Evolutionary conservation across 2,888 invertebrate species (phyloP), one percentile per base, ranked within the genome.

Genomic region (Perizoma affinitatum): DNA sequence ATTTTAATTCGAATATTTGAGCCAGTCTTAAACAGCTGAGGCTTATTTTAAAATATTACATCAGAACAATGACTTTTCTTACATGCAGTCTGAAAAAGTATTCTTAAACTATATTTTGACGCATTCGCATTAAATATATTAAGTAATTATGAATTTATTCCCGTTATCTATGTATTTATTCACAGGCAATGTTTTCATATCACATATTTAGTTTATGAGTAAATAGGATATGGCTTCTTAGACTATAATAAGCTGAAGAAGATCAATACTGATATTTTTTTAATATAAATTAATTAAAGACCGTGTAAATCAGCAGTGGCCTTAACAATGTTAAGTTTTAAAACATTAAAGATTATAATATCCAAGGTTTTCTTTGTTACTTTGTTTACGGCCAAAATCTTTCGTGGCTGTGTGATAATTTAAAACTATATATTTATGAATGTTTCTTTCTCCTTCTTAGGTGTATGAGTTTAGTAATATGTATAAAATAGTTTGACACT

Each of bases 371-470:
- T 58, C 48, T 57, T 63, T 66, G 66, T 69, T 67, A 63, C 72
- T 71, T 71, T 77, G 68, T 73, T 74, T 68, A 74, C 81, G 63
- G 86, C 84, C 83, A 80, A 82, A 83, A 79, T 76, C 74, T 83
- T 76, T 73, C 73, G 82, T 74, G 86, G 87, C 87, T 87, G 86
- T 87, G 86, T 82, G 66, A 72, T 75, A 72, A 75, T 75, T 74
- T 73, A 72, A 71, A 69, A 59, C 40, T 43, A 66, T 54, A 61
- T 52, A 38, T 10, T 43, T 68, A 64, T 66, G 65, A 61, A 64
- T 66, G 50, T 61, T 55, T 61, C 54, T 50, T 44, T 60, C 52
- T 38, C 56, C 58, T 56, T 60, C 45, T 51, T 60, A 56, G 53
- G 11, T 57, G 43, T 57, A 55, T 58, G 44, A 49, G 49, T 56